Percentiles rank a stretch among this genome's conserved stretches.
Conservation (phyloP, 2,797 vertebrate species). For the Crenuchus spilurus region DNA sequence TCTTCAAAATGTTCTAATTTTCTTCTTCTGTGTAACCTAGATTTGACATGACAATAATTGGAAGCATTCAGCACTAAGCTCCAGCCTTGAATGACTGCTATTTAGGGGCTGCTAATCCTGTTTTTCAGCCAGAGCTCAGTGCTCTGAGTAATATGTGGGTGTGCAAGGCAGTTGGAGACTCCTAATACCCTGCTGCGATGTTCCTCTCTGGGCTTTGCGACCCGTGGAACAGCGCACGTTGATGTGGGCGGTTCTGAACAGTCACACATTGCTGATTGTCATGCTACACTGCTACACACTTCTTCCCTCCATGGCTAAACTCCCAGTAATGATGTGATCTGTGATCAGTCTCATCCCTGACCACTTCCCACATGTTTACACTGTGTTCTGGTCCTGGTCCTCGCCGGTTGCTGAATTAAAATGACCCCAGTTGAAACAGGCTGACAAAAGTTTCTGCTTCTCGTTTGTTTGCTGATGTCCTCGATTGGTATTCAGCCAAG, state of each 20-base stretch:
- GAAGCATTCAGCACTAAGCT: slow-evolving; percentile 48
- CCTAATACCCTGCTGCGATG: slow-evolving; percentile 45
- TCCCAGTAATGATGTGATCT: background rate
- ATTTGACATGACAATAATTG: slow-evolving; percentile 51
- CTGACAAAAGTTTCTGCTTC: background rate
- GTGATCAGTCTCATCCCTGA: background rate
- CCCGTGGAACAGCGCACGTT: slow-evolving; percentile 20
- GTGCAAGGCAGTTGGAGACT: slow-evolving; percentile 43
- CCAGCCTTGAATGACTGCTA: slow-evolving; percentile 51
- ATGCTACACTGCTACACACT: slow-evolving; percentile 30
- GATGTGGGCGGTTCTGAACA: slow-evolving; percentile 38
- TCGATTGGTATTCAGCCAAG: slow-evolving; percentile 45
- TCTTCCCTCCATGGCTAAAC: background rate
- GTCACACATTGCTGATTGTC: slow-evolving; percentile 25
- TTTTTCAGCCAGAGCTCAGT: slow-evolving; percentile 47
- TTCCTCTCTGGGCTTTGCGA: slow-evolving; percentile 26
- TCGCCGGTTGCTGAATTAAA: background rate
- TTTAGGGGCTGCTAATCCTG: slow-evolving; percentile 56
- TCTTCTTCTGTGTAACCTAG: slow-evolving; percentile 41
- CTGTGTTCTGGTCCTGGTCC: background rate
- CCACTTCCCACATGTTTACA: background rate
- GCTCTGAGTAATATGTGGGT: slow-evolving; percentile 49
- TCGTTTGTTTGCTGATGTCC: slow-evolving; percentile 15
- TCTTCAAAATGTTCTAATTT: slow-evolving; percentile 14
- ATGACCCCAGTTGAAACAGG: background rate